These are phyloP conservation scores for Netelia virgata DNA, from an alignment of 2,888 invertebrate species.

Conservation along the genomic window DNA sequence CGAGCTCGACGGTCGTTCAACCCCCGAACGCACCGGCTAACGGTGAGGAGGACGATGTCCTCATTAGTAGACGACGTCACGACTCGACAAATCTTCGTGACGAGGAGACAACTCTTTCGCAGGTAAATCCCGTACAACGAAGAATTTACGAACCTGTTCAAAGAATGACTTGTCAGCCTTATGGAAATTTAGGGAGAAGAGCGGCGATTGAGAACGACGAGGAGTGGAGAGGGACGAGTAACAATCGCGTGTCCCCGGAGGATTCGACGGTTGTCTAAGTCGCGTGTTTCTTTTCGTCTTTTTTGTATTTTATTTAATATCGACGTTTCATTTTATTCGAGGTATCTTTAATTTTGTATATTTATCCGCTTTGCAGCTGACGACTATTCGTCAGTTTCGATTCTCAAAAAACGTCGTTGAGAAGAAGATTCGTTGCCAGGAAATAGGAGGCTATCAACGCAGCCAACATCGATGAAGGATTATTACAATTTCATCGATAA, in stretches of 20 bases:
- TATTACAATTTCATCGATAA: conserved; percentile 23
- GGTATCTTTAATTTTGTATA: conserved; percentile 37
- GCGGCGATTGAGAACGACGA: conserved; percentile 23
- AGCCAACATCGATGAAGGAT: conserved; percentile 48
- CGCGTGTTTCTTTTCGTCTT: conserved; percentile 33
- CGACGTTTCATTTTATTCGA: conserved; percentile 4
- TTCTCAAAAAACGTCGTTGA: conserved; percentile 46
- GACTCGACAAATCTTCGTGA: conserved; percentile 48
- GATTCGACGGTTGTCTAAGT: conserved; percentile 69
- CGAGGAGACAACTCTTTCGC: conserved; percentile 32
- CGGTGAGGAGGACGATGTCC: conserved; percentile 47
- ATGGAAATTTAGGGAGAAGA: conserved; percentile 71
- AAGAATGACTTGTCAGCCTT: conserved; percentile 80
- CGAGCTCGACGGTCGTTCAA: conserved; percentile 25
- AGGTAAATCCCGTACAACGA: conserved; percentile 75
- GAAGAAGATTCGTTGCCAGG: conserved; percentile 18
- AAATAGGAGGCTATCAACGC: conserved; percentile 29
- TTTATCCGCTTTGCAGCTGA: conserved; percentile 22
- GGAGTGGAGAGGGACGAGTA: conserved; percentile 53
- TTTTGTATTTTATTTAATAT: conserved; percentile 5
- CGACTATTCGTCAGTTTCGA: background rate
- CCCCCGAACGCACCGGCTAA: conserved; percentile 48
- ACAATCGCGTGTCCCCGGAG: conserved; percentile 57
- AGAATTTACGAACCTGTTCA: conserved; percentile 79
- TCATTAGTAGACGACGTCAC: conserved; percentile 41